Evolutionary conservation across 2,888 invertebrate genomes (phyloP).

Genomic region (Orthonevra nobilis): DNA sequence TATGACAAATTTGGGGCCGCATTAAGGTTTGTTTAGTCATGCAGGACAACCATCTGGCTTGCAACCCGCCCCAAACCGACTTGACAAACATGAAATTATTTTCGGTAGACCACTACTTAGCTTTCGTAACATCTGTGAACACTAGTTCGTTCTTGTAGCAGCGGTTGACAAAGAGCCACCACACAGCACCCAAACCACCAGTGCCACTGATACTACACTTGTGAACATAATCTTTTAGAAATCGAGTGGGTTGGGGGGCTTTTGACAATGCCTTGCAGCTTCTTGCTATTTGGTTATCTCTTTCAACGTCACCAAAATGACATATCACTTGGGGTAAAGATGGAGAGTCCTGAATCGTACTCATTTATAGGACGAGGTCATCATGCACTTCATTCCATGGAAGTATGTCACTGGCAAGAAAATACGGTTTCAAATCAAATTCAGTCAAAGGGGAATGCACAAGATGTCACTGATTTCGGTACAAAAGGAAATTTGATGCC

Average conservation of each 20-base stretch:
- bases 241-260: conserved; percentile 31
- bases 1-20: conserved; percentile 56
- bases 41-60: conserved; percentile 44
- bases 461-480: too few relatives aligned
- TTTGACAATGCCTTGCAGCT: conserved; percentile 42
- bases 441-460: too few relatives aligned
- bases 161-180: conserved; percentile 63
- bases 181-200: conserved; percentile 43
- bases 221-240: conserved; percentile 63
- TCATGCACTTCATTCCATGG: conserved; percentile 7
- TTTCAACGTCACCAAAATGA: conserved; percentile 28
- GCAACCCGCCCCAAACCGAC: conserved; percentile 25
- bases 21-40: conserved; percentile 63
- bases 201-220: conserved; percentile 38
- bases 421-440: too few relatives aligned
- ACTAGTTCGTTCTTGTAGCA: conserved; percentile 50
- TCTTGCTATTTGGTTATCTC: conserved; percentile 43
- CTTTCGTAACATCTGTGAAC: conserved; percentile 65
- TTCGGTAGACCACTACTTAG: conserved; percentile 65
- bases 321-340: conserved; percentile 3
- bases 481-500: too few relatives aligned
- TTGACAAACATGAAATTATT: conserved; percentile 68
- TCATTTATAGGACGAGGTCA: background rate
- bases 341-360: too few relatives aligned
- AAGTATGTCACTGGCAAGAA: too few relatives aligned